These are phyloP conservation scores for Cryptomyrus ogoouensis DNA, from an alignment of 2,113 vertebrate species.

Conservation along the genomic window DNA sequence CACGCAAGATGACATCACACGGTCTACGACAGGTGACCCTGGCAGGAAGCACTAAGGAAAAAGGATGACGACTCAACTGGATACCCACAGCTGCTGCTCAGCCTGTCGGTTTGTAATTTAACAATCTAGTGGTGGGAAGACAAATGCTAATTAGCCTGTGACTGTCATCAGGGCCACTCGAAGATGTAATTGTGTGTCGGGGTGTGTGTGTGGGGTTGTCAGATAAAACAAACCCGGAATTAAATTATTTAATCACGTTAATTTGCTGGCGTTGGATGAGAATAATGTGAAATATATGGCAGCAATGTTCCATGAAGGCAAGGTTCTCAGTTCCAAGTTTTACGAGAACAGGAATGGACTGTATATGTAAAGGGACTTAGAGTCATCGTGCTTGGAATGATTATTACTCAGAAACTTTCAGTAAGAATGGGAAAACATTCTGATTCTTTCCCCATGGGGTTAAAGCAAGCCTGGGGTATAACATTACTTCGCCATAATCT, in stretches of 20 bases:
- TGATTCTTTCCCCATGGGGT: conserved; percentile 31
- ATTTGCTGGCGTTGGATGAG: conserved; percentile 2
- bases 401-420: conserved; percentile 27
- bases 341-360: background rate
- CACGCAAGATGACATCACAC: background rate
- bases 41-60: background rate
- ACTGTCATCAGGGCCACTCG: conserved; percentile 9
- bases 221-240: conserved; percentile 6
- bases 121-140: background rate
- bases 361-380: conserved; percentile 23
- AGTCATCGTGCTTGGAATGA: conserved; percentile 14
- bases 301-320: background rate
- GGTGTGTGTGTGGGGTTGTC: background rate
- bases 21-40: background rate
- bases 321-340: background rate
- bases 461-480: conserved; percentile 35
- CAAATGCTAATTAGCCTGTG: conserved; percentile 18
- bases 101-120: conserved; percentile 15
- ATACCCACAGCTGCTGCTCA: background rate
- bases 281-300: background rate
- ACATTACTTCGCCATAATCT: conserved; percentile 32
- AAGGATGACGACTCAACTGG: background rate
- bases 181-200: background rate
- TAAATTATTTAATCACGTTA: conserved; percentile 19
- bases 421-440: conserved; percentile 21